Evolutionary conservation across 2,888 invertebrate genomes (phyloP).

Genomic region (Eristalis tenax): DNA sequence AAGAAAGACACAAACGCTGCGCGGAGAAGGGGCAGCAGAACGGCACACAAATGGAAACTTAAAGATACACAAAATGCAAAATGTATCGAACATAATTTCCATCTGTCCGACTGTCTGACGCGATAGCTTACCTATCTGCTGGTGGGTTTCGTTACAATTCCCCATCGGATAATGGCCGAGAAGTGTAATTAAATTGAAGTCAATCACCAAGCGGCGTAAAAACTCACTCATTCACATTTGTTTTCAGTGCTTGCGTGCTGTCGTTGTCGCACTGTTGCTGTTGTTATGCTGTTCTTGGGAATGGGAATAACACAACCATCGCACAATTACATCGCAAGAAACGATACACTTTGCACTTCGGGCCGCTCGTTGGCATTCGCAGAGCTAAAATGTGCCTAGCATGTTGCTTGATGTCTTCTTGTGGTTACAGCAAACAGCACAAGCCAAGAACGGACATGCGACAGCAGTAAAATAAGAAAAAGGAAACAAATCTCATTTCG

Average conservation of each 20-base stretch:
- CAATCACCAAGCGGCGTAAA: slow-evolving; percentile 63
- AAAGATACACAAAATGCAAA: slow-evolving; percentile 33
- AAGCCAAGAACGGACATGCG: neutral
- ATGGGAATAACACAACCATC: slow-evolving; percentile 16
- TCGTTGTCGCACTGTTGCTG: neutral
- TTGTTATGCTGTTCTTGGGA: neutral
- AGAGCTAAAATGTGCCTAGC: slow-evolving; percentile 35
- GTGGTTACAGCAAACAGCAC: neutral
- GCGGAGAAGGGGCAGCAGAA: neutral
- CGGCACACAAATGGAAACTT: slow-evolving; percentile 12
- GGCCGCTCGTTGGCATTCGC: slow-evolving; percentile 3
- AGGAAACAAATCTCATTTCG: slow-evolving; percentile 11
- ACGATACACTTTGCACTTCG: slow-evolving; percentile 20
- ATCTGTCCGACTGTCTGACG: slow-evolving; percentile 19
- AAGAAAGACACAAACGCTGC: too few relatives aligned
- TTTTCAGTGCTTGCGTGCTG: slow-evolving; percentile 10
- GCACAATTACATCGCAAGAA: neutral
- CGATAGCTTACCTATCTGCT: neutral
- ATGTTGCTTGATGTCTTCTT: slow-evolving; percentile 23
- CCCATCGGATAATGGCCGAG: slow-evolving; percentile 48
- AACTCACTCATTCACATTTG: slow-evolving; percentile 62
- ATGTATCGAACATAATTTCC: slow-evolving; percentile 62
- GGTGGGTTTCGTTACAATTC: slow-evolving; percentile 9
- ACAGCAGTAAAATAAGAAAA: slow-evolving; percentile 1
- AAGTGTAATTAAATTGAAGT: slow-evolving; percentile 70